Evolutionary conservation across 2,797 vertebrate genomes (phyloP).

Genomic region (Myripristis jacobus): DNA sequence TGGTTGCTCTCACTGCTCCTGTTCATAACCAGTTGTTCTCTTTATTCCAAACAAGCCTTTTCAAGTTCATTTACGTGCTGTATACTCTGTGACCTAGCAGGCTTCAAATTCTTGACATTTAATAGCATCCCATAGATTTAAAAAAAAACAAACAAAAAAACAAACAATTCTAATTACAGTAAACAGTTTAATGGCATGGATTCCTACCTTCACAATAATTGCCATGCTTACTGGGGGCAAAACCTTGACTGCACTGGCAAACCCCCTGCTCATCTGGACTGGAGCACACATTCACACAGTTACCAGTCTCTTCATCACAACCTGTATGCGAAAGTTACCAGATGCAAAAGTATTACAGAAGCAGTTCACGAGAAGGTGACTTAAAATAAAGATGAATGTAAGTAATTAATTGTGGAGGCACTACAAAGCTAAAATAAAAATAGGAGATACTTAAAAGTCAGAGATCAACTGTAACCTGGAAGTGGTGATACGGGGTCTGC

Average conservation of each 20-base stretch:
- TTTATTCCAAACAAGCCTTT: too few species aligned
- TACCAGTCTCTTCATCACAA: constrained; percentile 76
- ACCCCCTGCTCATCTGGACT: constrained; percentile 53
- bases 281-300: constrained; percentile 84
- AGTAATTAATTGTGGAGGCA: accelerated
- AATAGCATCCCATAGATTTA: not conserved
- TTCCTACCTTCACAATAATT: constrained; percentile 90
- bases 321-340: constrained; percentile 70
- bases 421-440: not conserved
- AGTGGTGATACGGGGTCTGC: constrained; percentile 51
- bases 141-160: too few species aligned
- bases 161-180: too few species aligned
- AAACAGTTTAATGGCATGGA: not conserved
- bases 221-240: constrained; percentile 84
- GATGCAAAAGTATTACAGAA: not conserved
- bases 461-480: constrained; percentile 67
- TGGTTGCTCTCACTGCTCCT: too few species aligned
- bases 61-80: too few species aligned
- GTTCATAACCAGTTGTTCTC: too few species aligned
- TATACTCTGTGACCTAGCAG: too few species aligned
- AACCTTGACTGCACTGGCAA: constrained; percentile 88
- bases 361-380: not conserved
- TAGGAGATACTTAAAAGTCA: not conserved
- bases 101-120: too few species aligned
- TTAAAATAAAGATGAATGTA: not conserved